A percentile compares a stretch with the other conserved stretches of the same genome.
These are phyloP conservation scores for Euphonia xanthogaster DNA, from an alignment of 2,797 vertebrate genomes.

Conservation along the genomic window DNA sequence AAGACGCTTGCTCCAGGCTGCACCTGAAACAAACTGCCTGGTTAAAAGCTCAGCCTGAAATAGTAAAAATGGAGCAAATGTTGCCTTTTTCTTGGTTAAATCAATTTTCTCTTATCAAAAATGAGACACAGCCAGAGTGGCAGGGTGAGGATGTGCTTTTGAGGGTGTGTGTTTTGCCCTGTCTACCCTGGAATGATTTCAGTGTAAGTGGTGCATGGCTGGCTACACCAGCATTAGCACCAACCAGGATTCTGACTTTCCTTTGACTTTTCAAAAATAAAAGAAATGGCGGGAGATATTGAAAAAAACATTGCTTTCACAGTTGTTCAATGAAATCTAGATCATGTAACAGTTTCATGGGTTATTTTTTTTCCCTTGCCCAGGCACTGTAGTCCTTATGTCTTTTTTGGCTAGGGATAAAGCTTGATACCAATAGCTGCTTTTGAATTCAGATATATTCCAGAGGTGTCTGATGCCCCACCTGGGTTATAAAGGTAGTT, in stretches of 20 bases:
- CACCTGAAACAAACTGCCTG: conserved; percentile 76
- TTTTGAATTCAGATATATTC: background rate
- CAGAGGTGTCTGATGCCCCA: background rate
- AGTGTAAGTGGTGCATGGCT: background rate
- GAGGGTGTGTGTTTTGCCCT: conserved; percentile 14
- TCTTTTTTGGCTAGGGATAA: background rate
- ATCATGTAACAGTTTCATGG: conserved; percentile 55
- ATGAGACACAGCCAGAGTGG: conserved; percentile 45
- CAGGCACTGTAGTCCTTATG: background rate
- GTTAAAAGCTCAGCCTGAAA: conserved; percentile 70
- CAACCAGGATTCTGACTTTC: background rate
- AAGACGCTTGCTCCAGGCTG: conserved; percentile 79
- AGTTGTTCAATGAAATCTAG: conserved; percentile 49
- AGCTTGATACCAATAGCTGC: background rate
- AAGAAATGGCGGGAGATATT: background rate
- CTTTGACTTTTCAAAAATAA: background rate
- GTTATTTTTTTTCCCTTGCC: background rate
- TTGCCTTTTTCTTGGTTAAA: conserved; percentile 63
- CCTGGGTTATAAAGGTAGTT: background rate
- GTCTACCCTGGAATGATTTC: background rate
- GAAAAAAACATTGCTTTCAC: conserved; percentile 1
- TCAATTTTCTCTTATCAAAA: conserved; percentile 62
- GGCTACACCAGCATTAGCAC: background rate
- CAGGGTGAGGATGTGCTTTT: conserved; percentile 4
- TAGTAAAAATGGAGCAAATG: conserved; percentile 62